Evolutionary conservation across 2,797 vertebrate genomes (phyloP), one percentile per base, ranked within the genome.

Genomic region (Neomorphus geoffroyi): DNA sequence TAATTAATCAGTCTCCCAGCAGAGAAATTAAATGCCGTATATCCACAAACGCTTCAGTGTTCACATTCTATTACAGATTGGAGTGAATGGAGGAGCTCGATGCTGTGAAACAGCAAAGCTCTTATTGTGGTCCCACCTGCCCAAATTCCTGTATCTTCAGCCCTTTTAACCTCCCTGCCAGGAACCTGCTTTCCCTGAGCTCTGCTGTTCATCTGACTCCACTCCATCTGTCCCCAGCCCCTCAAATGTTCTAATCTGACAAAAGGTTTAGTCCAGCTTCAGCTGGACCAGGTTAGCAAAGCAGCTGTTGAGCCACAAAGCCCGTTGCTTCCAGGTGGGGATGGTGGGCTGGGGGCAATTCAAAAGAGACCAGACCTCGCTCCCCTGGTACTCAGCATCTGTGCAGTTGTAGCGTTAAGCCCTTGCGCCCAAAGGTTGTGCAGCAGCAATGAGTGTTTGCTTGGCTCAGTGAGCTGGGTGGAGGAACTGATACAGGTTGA

Each of bases 301-400:
- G 65, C 50, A 65, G 10, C 30, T 56, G 35, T 32, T 28, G 50
- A 37, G 54, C 46, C 73, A 61, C 83, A 58, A 13, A 82, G 26
- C 28, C 32, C 5, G 0, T 39, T 65, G 62, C 69, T 75, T 50
- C 64, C 19, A 18, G n/a, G 33, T 67, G 3, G 41, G 27, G 53
- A 21, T 39, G 32, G 16, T 3, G 17, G 3, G 10, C 9, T 32
- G 37, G 51, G 14, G 9, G 6, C 1, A 1, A 4, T 19, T 43
- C n/a, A n/a, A n/a, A n/a, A n/a, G n/a, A n/a, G n/a, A n/a, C 1
- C 0, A 60, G 78, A 41, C 39, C 28, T 57, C 1, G 0, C 17
- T 91, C 5, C n/a, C 30, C 17, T 60, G 26, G 6, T 46, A 6
- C 11, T 26, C 9, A 1, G 11, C 13, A 4, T 73, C 51, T 26